Evolutionary conservation across 2,113 vertebrate species (phyloP), one percentile per base, ranked within the genome.

Genomic region (Embiotoca jacksoni): DNA sequence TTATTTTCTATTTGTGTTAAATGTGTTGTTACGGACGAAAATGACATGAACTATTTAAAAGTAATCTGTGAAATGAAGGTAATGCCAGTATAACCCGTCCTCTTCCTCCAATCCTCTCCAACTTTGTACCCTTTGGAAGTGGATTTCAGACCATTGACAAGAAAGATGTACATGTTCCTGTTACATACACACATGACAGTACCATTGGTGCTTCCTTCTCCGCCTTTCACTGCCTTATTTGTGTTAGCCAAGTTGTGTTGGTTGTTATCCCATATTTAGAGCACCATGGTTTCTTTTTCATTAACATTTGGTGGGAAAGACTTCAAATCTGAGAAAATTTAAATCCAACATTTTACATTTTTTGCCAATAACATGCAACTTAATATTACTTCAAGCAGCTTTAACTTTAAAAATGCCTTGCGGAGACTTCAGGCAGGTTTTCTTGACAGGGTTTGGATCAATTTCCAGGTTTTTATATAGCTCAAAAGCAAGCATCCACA

Each of bases 1-100:
- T 72, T 88, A 49, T 81, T 84, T 79, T 80, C 47, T 55, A 39
- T 86, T 76, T 91, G 76, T 87, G 53, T 78, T 74, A 63, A 68
- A 69, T 73, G 63, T 82, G 66, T 78, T 84, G 57, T 81, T 80
- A 78, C 63, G 68, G 60, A 58, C 81, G 81, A 88, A 53, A 61
- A 71, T 84, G 76, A 74, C 82, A 86, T 88, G 89, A 89, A 89
- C 82, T 94, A 94, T 95, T 94, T 93, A 94, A 93, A 80, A 88
- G 81, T 89, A 65, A 90, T 92, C 87, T 93, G 89, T 88, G 88
- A 91, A 91, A 77, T 76, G 57, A 91, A 86, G 75, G 80, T 89
- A 68, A 62, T 89, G 84, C 89, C 87, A 93, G 90, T 92, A 84
- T 70, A 86, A 77, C 60, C 71, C 44, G 58, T 77, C 53, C 32